phyloP scores from a whole-genome alignment of 2,113 vertebrate genomes.

The Sardina pilchardus region DNA sequence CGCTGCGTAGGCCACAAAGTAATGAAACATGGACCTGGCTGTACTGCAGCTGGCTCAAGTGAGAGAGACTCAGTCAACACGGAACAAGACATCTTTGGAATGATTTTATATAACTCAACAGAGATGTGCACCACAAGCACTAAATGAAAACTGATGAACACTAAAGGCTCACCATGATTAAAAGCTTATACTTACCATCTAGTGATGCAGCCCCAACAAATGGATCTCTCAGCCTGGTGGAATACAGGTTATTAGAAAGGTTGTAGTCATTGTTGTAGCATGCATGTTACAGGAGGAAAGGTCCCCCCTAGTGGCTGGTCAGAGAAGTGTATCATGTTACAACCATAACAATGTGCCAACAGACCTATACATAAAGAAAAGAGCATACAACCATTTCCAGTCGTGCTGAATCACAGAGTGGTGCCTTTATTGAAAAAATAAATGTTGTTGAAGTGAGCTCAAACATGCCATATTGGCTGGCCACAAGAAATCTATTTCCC shows the following conservation, averaged over 20 bases:
- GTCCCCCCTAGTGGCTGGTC: not conserved
- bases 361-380: not conserved
- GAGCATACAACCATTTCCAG: no score
- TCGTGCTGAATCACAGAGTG: no score
- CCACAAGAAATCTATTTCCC: no score
- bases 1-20: slow-evolving; percentile 66
- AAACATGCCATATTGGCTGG: no score
- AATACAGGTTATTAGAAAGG: not conserved
- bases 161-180: not conserved
- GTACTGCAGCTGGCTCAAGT: not conserved
- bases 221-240: not conserved
- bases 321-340: not conserved
- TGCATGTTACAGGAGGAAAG: not conserved
- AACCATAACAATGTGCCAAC: not conserved
- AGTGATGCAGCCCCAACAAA: not conserved
- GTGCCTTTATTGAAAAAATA: no score
- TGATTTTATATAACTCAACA: not conserved
- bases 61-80: not conserved
- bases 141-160: not conserved
- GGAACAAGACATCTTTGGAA: not conserved
- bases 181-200: not conserved
- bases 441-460: no score
- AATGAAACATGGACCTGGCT: slow-evolving; percentile 62
- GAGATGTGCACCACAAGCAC: not conserved
- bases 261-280: not conserved